Evolutionary conservation across 2,797 vertebrate genomes (phyloP), one percentile per base, ranked within the genome.

Genomic region (Amazonetta brasiliensis): DNA sequence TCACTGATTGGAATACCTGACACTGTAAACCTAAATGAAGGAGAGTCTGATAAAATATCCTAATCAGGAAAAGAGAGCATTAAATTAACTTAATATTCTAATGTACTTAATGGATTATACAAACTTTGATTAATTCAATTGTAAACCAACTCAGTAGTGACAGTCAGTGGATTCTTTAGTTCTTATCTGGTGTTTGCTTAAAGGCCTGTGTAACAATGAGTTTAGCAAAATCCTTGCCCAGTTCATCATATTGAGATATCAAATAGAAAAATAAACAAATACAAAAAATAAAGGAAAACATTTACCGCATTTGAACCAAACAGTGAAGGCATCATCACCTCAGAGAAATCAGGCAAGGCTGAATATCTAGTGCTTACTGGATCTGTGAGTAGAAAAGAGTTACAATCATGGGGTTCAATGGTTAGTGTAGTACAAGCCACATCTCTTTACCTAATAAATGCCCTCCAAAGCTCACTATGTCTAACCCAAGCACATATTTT

Each of bases 81-180:
- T 76, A 67, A 67, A 94, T 89, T 87, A 92, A 63, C 74, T 91
- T 92, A 73, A 64, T 94, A 94, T 94, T 97, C 80, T 77, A 82
- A 94, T 82, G 56, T 54, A 67, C 84, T 91, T 86, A 84, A 96
- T 95, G 71, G 90, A 95, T 95, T 94, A 95, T 95, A 96, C 92
- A 96, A 94, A 92, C 26, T 26, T 33, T 90, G 60, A 90, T 96
- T 85, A 91, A 94, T 88, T 79, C n/a, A 74, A 30, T 71, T 82
- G 74, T 74, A 76, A 88, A 76, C 19, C 13, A 82, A 87, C 84
- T 92, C 79, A 90, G 35, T 56, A 79, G 28, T 67, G 37, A 60
- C 63, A 91, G 26, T 30, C 56, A 64, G 71, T 71, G 25, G 43
- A 21, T 66, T 52, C 87, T 81, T 84, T 63, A 67, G 18, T 63